Percentiles rank a stretch among this genome's conserved stretches.
Conservation (phyloP, 2,113 vertebrate species). For the Salminus brasiliensis region DNA sequence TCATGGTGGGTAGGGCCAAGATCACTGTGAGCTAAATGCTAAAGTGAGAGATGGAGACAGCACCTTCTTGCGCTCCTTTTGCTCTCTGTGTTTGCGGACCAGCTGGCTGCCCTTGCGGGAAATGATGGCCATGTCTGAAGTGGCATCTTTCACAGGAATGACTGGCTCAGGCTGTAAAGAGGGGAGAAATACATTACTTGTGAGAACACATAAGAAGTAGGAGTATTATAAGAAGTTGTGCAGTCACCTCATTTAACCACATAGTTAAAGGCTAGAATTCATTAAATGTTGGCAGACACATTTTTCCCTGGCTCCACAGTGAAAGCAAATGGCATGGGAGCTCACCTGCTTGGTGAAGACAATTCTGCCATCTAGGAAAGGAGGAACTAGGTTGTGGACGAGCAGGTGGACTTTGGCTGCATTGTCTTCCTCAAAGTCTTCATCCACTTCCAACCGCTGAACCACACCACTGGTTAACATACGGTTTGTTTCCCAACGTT, state of each 20-base stretch:
- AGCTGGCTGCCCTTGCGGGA: constrained; percentile 97
- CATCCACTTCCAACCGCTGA: constrained; percentile 94
- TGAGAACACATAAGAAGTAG: neutral
- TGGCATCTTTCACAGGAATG: constrained; percentile 95
- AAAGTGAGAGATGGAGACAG: neutral
- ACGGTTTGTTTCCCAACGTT: constrained; percentile 99
- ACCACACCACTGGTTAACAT: constrained; percentile 99
- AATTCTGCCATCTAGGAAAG: constrained; percentile 95
- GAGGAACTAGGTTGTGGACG: constrained; percentile 96
- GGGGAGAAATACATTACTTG: neutral
- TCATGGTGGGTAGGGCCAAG: neutral
- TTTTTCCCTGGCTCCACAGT: neutral
- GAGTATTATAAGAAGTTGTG: neutral
- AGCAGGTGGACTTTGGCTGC: constrained; percentile 94
- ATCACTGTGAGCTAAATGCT: neutral
- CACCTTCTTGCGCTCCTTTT: constrained; percentile 98
- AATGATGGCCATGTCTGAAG: constrained; percentile 97
- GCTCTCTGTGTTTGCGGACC: constrained; percentile 95
- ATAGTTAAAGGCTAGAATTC: neutral
- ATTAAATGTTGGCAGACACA: too few relatives aligned
- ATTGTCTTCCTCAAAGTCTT: constrained; percentile 98
- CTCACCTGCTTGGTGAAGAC: constrained; percentile 97
- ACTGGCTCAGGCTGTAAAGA: constrained; percentile 90
- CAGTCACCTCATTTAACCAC: neutral
- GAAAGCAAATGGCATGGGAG: neutral